These are phyloP conservation scores for Phaedon cochleariae DNA, from an alignment of 2,888 invertebrate species.

Conservation along the genomic window DNA sequence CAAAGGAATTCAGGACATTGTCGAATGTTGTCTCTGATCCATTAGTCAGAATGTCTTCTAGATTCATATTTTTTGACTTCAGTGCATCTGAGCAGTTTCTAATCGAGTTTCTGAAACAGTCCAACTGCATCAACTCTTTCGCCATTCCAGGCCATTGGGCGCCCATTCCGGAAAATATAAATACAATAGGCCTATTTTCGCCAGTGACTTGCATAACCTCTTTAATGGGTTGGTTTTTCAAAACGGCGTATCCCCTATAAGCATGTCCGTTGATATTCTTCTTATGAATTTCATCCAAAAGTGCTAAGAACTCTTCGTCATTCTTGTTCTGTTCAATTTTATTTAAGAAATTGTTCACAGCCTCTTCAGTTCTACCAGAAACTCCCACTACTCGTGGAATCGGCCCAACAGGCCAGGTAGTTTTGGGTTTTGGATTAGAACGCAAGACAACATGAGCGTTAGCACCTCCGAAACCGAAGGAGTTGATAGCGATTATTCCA, in stretches of 20 bases:
- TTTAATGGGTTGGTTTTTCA: slow-evolving; percentile 65
- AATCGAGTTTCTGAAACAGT: slow-evolving; percentile 82
- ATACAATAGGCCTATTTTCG: slow-evolving; percentile 88
- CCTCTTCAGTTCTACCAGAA: slow-evolving; percentile 87
- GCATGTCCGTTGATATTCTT: slow-evolving; percentile 78
- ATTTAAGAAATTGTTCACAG: slow-evolving; percentile 73
- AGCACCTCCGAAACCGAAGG: slow-evolving; percentile 98
- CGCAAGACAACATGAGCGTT: slow-evolving; percentile 91
- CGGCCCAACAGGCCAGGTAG: slow-evolving; percentile 66
- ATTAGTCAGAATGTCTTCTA: slow-evolving; percentile 80
- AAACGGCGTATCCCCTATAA: slow-evolving; percentile 81
- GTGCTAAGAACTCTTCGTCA: slow-evolving; percentile 79
- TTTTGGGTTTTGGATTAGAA: slow-evolving; percentile 77
- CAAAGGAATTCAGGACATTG: slow-evolving; percentile 88
- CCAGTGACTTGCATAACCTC: slow-evolving; percentile 65
- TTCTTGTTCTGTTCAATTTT: slow-evolving; percentile 68
- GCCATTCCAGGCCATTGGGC: slow-evolving; percentile 98
- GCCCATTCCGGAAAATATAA: slow-evolving; percentile 97
- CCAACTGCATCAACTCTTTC: slow-evolving; percentile 82
- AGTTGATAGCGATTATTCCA: slow-evolving; percentile 92
- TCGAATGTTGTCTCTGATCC: slow-evolving; percentile 82
- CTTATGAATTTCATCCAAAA: slow-evolving; percentile 79
- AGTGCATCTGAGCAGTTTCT: slow-evolving; percentile 79
- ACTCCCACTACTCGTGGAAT: slow-evolving; percentile 77
- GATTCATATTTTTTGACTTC: slow-evolving; percentile 80